Base-by-base conservation (phyloP, 1,140 invertebrate genomes). In the Leucophenga varia region DNA sequence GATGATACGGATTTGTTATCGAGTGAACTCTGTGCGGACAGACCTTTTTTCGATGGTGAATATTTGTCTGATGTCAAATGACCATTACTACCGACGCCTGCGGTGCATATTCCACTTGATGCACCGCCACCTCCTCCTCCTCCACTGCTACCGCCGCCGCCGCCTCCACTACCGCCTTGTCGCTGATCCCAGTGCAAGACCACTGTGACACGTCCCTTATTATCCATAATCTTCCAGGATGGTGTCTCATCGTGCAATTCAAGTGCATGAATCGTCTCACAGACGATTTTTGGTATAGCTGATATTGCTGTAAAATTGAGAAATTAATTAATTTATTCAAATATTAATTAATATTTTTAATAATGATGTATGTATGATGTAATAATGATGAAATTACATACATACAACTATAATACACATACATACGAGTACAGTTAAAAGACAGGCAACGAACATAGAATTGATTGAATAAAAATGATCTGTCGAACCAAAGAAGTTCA, bases 151-250 rank as follows among this genome's bases (percentile, higher is more conserved):
- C 69, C 65, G 77, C 77, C 73, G 67, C 78, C 75, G 73, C 81
- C 77, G 50, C 75, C 76, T 47, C 77, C 75, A 50, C 77, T 80
- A 57, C 80, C 82, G 72, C 81, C 80, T 65, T 81, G 82, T 52
- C 86, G 82, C 79, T 91, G 91, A 81, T 93, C 90, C 90, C 91
- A 93, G 78, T 93, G 89, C 71, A 94, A 80, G 59, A 94, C 91
- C 77, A 95, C 90, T 64, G 92, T 94, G 78, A 95, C 89, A 74
- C 91, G 85, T 69, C 91, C 90, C 80, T 93, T 90, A 83, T 93
- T 93, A 83, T 95, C 91, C 89, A 93, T 93, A 81, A 95, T 93
- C 79, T 94, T 94, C 92, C 92, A 95, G 78, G 91, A 93, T 61
- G 91, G 91, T 69, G 90, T 91, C 78, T 93, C 91, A 90, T 94